Conservation (phyloP, 2,797 vertebrate species). For the Poliocrania exsul region DNA sequence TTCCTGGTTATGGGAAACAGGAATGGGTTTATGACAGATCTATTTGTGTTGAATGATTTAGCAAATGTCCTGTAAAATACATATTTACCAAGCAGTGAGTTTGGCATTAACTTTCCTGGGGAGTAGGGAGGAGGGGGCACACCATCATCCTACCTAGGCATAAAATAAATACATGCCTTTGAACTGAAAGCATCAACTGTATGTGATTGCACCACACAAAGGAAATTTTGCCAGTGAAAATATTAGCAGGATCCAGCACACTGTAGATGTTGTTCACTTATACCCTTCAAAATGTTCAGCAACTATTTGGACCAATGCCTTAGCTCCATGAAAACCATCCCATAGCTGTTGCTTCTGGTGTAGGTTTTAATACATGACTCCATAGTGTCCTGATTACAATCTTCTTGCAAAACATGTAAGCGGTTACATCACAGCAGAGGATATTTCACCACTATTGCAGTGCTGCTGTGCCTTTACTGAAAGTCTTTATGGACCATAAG, state of each 20-base stretch:
- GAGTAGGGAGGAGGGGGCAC: too few relatives aligned
- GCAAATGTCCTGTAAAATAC: background rate
- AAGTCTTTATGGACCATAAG: background rate
- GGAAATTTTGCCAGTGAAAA: background rate
- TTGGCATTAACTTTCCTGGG: background rate
- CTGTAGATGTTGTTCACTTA: background rate
- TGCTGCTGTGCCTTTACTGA: background rate
- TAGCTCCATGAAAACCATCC: background rate
- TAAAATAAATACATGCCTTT: conserved; percentile 1
- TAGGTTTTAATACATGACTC: background rate
- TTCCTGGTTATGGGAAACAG: background rate
- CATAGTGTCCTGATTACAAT: background rate
- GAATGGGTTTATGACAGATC: background rate
- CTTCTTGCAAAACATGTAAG: background rate
- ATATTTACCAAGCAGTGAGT: background rate
- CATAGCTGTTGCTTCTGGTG: background rate
- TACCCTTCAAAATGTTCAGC: background rate
- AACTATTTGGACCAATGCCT: background rate
- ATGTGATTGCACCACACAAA: background rate
- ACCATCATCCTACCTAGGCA: background rate
- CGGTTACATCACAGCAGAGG: background rate
- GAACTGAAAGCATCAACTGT: background rate
- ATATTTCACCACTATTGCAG: background rate
- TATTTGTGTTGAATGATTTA: background rate
- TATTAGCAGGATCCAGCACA: background rate